Base-by-base conservation (phyloP, 92 coral and sea anemone species). In the Bergia puertoricense region DNA sequence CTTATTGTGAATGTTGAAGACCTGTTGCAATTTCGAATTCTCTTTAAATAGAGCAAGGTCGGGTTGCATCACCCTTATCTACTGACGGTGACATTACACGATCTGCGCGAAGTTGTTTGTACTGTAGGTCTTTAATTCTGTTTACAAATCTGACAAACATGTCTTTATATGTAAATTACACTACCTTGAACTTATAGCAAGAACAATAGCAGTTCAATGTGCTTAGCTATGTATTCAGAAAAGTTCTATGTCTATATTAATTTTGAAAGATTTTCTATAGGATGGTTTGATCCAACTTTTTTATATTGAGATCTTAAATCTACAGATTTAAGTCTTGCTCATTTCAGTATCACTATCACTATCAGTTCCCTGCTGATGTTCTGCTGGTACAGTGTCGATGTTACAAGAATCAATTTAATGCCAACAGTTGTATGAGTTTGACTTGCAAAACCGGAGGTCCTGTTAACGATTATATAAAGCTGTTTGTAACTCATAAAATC, bases 81-180 rank as follows among this genome's bases (percentile, higher is more conserved):
- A 20, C 66, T 40, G 13, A 18, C 8, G 82, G 65, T 36, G 82
- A 51, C 82, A 51, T 44, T 50, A 76, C 54, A 76, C 13, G 22
- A 51, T 18, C 39, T 46, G 15, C 67, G 9, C 11, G 79, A 30
- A 30, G 11, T 18, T 79, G 82, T 79, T 79, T 79, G 66, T 38
- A 48, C 8, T 8, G 44, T 10, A 4, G 44, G 42, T 2, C 18
- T 6, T 6, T 0, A 66, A 3, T 5, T 78, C 38, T 77, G 56
- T 76, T 44, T 77, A 37, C 81, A 77, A 77, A 77, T 77, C 57
- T 77, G 81, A 77, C 36, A 77, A 77, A 42, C 40, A 77, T 77
- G 5, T 30, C 41, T 30, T 78, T 46, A 38, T 79, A 46, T 48
- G 82, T 30, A 79, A 79, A 48, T 30, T 79, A 11, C 8, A 8